Conservation (phyloP, 2,797 vertebrate species). For the Scarus forsteni region DNA sequence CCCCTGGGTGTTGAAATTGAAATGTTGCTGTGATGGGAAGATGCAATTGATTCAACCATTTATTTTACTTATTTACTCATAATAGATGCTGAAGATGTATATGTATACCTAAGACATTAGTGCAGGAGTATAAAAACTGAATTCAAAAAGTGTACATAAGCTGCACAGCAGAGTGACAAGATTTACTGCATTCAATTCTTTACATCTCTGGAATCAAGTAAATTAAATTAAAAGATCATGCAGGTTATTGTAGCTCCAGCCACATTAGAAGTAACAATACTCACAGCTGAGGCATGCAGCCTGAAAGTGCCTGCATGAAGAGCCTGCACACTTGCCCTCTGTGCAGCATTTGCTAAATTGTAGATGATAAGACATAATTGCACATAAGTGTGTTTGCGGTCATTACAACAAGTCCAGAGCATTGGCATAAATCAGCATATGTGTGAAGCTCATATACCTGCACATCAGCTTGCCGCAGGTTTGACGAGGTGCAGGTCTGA, state of each 20-base stretch:
- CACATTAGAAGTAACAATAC: background rate
- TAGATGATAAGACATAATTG: slow-evolving; percentile 52
- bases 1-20: too few relatives aligned
- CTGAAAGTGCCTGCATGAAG: slow-evolving; percentile 2
- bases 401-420: slow-evolving; percentile 47
- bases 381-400: slow-evolving; percentile 54
- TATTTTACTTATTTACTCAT: too few relatives aligned
- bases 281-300: background rate
- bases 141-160: too few relatives aligned
- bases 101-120: too few relatives aligned
- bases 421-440: slow-evolving; percentile 63
- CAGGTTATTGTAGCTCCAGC: background rate
- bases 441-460: slow-evolving; percentile 60
- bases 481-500: slow-evolving; percentile 80
- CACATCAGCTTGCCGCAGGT: slow-evolving; percentile 45
- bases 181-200: too few relatives aligned
- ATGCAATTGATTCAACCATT: too few relatives aligned
- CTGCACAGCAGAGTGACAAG: too few relatives aligned
- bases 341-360: slow-evolving; percentile 38
- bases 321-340: slow-evolving; percentile 18
- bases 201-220: too few relatives aligned
- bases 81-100: too few relatives aligned
- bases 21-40: too few relatives aligned
- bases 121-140: too few relatives aligned
- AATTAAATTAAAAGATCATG: background rate